Conservation (phyloP, 2,888 invertebrate genomes). For the Subacronicta megacephala region DNA sequence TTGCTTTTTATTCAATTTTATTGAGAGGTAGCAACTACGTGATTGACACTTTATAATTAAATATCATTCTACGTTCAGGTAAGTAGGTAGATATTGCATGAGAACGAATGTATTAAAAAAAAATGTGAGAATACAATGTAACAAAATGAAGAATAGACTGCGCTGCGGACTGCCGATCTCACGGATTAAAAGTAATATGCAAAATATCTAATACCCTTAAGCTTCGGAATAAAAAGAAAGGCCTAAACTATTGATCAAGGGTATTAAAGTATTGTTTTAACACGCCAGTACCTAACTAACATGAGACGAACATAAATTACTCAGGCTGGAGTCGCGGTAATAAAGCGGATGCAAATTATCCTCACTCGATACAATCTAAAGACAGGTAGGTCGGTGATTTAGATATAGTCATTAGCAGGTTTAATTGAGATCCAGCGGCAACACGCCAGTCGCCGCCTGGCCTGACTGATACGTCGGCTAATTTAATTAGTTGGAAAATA, state of each 20-base stretch:
- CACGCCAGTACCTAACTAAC: conserved; percentile 20
- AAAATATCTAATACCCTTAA: not conserved
- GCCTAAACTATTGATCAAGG: not conserved
- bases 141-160: not conserved
- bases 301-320: conserved; percentile 44
- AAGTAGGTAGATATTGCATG: not conserved
- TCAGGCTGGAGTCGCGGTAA: conserved; percentile 52
- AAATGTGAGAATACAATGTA: not conserved
- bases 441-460: conserved; percentile 14
- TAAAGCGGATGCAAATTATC: conserved; percentile 65
- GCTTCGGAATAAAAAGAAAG: not conserved
- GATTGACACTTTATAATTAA: conserved; percentile 24
- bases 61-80: too few species aligned
- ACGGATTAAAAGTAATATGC: not conserved
- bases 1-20: conserved; percentile 26
- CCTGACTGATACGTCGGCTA: conserved; percentile 22
- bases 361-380: conserved; percentile 57
- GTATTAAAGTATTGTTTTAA: conserved; percentile 34
- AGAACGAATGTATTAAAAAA: conserved; percentile 1
- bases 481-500: conserved; percentile 30
- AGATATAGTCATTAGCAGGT: conserved; percentile 59
- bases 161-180: too few species aligned
- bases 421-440: conserved; percentile 50
- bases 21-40: conserved; percentile 13
- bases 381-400: conserved; percentile 59